A percentile compares a stretch with the other conserved stretches of the same genome.
phyloP scores from a whole-genome alignment of 2,113 vertebrate genomes.

The Colaptes auratus region DNA sequence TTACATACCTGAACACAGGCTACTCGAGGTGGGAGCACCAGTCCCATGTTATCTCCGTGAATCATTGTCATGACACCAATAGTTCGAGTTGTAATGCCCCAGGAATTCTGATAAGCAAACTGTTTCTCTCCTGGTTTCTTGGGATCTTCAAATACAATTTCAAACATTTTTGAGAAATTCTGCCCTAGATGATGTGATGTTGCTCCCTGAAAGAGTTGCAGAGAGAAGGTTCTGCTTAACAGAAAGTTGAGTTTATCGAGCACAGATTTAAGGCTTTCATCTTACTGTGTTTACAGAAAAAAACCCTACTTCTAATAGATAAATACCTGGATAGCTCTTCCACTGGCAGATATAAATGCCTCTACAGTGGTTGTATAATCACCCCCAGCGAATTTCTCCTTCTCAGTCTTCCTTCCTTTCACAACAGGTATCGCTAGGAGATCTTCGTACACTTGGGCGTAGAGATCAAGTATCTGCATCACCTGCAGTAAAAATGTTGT shows the following conservation, averaged over 20 bases:
- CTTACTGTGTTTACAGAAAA: not conserved
- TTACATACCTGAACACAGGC: constrained; percentile 90
- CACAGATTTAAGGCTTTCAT: not conserved
- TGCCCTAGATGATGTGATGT: constrained; percentile 97
- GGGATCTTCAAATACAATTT: constrained; percentile 95
- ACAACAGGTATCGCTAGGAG: constrained; percentile 97
- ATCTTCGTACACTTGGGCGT: constrained; percentile 92
- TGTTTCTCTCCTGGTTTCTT: constrained; percentile 94
- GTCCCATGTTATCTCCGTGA: constrained; percentile 96
- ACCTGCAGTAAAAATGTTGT: constrained; percentile 77
- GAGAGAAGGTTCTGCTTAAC: not conserved
- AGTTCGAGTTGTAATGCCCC: constrained; percentile 95
- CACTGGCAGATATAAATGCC: constrained; percentile 94
- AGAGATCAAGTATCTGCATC: constrained; percentile 93
- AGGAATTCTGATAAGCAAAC: constrained; percentile 95
- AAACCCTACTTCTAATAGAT: not conserved
- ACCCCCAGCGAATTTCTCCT: constrained; percentile 97
- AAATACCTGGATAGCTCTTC: constrained; percentile 93
- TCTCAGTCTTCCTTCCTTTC: constrained; percentile 95
- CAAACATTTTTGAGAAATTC: constrained; percentile 98
- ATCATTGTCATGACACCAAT: constrained; percentile 98
- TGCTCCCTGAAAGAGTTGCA: constrained; percentile 81
- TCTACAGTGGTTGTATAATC: constrained; percentile 97
- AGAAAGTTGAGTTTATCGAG: not conserved
- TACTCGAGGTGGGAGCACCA: constrained; percentile 92